Evolutionary conservation across 2,888 invertebrate genomes (phyloP).

Genomic region (Andrena bicolor): DNA sequence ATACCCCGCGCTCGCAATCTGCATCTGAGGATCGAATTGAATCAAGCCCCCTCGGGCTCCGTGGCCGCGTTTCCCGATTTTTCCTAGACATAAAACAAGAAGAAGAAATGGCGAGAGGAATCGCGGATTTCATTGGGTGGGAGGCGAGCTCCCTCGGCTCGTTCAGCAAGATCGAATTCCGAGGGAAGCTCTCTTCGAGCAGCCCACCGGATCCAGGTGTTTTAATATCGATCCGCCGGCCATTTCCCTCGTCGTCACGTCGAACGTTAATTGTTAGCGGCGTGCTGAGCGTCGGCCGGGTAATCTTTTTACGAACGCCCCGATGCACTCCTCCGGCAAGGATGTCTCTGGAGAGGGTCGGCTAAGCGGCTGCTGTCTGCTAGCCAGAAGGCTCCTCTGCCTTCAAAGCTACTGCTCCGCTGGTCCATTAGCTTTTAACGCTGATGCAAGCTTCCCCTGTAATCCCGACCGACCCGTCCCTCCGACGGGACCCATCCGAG

Average conservation of each 20-base stretch:
- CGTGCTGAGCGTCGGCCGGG: constrained; percentile 25
- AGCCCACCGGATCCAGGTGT: background rate
- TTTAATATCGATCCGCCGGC: background rate
- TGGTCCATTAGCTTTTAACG: constrained; percentile 78
- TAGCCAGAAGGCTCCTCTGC: constrained; percentile 25
- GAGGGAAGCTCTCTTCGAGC: constrained; percentile 14
- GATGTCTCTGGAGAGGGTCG: constrained; percentile 34
- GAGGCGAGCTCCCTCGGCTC: constrained; percentile 31
- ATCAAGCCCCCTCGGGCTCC: background rate
- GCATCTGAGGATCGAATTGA: constrained; percentile 30
- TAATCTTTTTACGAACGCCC: constrained; percentile 55
- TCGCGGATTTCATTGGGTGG: background rate
- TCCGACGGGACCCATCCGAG: constrained; percentile 15
- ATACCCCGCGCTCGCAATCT: constrained; percentile 2
- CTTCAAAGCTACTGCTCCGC: constrained; percentile 58
- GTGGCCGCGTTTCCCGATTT: constrained; percentile 23
- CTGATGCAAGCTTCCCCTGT: constrained; percentile 65
- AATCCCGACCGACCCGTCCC: constrained; percentile 55
- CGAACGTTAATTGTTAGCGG: constrained; percentile 49
- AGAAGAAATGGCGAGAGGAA: background rate
- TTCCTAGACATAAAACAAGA: background rate
- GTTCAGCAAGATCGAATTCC: constrained; percentile 41
- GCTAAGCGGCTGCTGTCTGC: constrained; percentile 35
- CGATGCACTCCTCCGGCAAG: constrained; percentile 17
- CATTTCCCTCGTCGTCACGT: constrained; percentile 1